A percentile compares a stretch with the other conserved stretches of the same genome.
Conservation (phyloP, 2,888 invertebrate genomes). For the Conus canariensis region DNA sequence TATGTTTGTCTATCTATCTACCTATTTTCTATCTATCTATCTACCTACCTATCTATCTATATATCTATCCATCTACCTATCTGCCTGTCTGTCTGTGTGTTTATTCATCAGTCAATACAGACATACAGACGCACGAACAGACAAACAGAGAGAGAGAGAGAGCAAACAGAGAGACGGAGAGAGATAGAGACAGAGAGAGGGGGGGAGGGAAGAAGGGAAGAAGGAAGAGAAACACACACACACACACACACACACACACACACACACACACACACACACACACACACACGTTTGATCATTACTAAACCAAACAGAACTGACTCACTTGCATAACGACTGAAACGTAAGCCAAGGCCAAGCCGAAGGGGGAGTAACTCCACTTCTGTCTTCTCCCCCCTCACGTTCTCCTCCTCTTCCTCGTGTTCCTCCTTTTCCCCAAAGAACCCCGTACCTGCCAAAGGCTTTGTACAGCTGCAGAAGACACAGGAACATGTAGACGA, state of each 20-base stretch:
- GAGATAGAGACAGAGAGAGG: not conserved
- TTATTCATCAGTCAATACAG: not conserved
- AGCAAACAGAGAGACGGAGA: not conserved
- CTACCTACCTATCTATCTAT: too few relatives aligned
- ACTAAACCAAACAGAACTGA: not conserved
- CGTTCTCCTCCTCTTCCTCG: not conserved
- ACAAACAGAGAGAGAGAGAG: not conserved
- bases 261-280: not conserved
- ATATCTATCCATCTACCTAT: too few relatives aligned
- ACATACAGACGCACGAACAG: not conserved
- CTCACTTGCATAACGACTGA: conserved; percentile 79
- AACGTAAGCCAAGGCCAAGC: conserved; percentile 83
- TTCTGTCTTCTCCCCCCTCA: not conserved
- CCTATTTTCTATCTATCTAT: too few relatives aligned
- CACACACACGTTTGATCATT: not conserved
- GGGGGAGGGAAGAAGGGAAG: not conserved
- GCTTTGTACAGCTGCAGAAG: conserved; percentile 80
- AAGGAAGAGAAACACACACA: not conserved
- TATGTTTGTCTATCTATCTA: too few relatives aligned
- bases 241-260: conserved; percentile 26
- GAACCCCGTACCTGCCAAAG: conserved; percentile 81
- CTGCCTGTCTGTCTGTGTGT: too few relatives aligned
- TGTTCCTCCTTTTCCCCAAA: conserved; percentile 58
- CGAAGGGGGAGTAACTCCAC: conserved; percentile 60
- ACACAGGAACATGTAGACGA: conserved; percentile 81